Evolutionary conservation across 2,113 vertebrate genomes (phyloP).

Genomic region (Calidris pugnax): DNA sequence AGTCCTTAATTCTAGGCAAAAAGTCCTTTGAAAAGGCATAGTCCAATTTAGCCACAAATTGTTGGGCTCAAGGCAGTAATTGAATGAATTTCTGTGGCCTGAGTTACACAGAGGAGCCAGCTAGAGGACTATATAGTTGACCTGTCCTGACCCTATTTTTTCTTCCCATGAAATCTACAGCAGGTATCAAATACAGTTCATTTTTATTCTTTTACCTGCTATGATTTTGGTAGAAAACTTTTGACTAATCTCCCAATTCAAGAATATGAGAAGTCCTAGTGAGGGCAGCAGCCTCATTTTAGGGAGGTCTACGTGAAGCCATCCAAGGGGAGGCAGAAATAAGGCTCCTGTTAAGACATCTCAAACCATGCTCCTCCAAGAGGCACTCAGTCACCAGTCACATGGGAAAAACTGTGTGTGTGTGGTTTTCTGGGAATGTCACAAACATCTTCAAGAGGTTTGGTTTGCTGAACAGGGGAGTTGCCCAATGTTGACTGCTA

Average conservation of each 20-base stretch:
- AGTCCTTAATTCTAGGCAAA: background rate
- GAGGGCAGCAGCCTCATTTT: background rate
- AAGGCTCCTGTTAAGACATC: background rate
- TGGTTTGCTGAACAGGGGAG: background rate
- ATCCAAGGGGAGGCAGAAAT: background rate
- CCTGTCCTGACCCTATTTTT: background rate
- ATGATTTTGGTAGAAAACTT: background rate
- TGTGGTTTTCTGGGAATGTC: background rate
- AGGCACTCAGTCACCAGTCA: background rate
- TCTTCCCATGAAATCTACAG: background rate
- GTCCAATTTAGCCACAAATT: constrained; percentile 35
- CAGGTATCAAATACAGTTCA: background rate
- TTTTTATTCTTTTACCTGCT: background rate
- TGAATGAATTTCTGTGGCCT: constrained; percentile 6
- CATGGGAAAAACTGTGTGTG: fast-evolving
- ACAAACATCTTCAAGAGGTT: background rate
- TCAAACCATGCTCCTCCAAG: background rate
- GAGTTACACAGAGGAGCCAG: background rate
- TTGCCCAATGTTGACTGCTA: background rate
- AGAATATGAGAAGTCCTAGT: background rate
- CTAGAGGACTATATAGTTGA: background rate
- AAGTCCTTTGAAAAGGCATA: background rate
- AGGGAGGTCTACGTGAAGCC: background rate
- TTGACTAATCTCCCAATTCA: background rate
- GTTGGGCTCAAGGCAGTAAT: constrained; percentile 2